Evolutionary conservation across 2,113 vertebrate genomes (phyloP).

Genomic region (Typhlomys cinereus): DNA sequence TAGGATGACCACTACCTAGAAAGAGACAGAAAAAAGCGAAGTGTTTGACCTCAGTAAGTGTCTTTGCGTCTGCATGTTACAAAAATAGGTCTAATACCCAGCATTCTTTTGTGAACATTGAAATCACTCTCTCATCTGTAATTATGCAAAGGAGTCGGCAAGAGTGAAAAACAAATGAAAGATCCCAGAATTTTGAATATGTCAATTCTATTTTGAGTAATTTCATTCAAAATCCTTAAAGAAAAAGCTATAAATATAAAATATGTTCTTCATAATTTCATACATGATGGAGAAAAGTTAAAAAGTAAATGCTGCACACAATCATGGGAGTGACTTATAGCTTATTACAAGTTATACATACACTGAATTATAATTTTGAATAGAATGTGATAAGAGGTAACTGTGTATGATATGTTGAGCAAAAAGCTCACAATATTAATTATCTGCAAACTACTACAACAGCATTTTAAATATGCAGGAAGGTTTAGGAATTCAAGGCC

Average conservation of each 20-base stretch:
- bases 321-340: background rate
- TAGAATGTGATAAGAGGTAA: background rate
- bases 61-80: background rate
- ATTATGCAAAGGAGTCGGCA: background rate
- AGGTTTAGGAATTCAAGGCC: background rate
- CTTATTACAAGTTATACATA: background rate
- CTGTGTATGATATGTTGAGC: background rate
- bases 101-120: background rate
- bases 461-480: background rate
- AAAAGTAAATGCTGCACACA: slow-evolving; percentile 14
- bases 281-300: background rate
- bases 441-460: background rate
- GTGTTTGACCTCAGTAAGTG: background rate
- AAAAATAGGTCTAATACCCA: slow-evolving; percentile 29
- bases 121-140: background rate
- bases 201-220: slow-evolving; percentile 21
- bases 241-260: slow-evolving; percentile 13
- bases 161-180: slow-evolving; percentile 35
- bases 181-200: background rate
- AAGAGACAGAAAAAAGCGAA: background rate
- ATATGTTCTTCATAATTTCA: background rate
- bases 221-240: slow-evolving; percentile 8
- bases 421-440: slow-evolving; percentile 30
- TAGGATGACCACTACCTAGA: background rate
- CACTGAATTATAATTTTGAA: slow-evolving; percentile 14